Conservation (phyloP, 92 coral and sea anemone genomes). For the Phymanthus crucifer region DNA sequence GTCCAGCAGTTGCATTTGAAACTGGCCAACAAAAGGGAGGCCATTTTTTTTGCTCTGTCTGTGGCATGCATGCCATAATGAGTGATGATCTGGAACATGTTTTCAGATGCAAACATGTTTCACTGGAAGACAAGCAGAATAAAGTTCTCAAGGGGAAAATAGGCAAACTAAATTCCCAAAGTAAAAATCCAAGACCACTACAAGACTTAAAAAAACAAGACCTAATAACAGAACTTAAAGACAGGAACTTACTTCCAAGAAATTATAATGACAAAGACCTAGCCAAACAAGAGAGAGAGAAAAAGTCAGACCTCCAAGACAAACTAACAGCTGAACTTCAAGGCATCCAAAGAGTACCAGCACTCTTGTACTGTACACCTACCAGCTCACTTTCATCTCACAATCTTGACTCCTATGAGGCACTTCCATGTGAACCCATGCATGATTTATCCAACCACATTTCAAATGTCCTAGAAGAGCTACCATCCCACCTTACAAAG, state of each 20-base stretch:
- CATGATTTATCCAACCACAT: neutral
- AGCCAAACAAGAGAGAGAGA: neutral
- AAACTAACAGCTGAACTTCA: neutral
- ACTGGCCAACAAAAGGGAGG: slow-evolving; percentile 1
- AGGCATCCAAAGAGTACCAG: slow-evolving; percentile 19
- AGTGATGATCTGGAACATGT: slow-evolving; percentile 6
- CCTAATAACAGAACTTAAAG: neutral
- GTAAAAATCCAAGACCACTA: slow-evolving; percentile 14
- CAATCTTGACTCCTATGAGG: too few relatives aligned
- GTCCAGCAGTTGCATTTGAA: slow-evolving; percentile 18
- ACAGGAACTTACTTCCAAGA: neutral
- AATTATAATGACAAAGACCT: too few relatives aligned
- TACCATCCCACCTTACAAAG: slow-evolving; percentile 29
- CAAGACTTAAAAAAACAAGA: slow-evolving; percentile 15
- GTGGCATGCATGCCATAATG: slow-evolving; percentile 27
- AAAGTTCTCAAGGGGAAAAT: neutral
- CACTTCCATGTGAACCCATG: too few relatives aligned
- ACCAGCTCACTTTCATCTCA: neutral
- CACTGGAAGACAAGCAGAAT: slow-evolving; percentile 26
- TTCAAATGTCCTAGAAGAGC: slow-evolving; percentile 8
- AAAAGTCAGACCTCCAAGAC: neutral
- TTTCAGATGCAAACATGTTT: slow-evolving; percentile 30
- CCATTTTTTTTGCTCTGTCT: slow-evolving; percentile 23
- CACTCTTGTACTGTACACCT: neutral
- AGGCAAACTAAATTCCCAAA: neutral